phyloP scores from a whole-genome alignment of 2,888 invertebrate genomes.

The Allygus modestus region DNA sequence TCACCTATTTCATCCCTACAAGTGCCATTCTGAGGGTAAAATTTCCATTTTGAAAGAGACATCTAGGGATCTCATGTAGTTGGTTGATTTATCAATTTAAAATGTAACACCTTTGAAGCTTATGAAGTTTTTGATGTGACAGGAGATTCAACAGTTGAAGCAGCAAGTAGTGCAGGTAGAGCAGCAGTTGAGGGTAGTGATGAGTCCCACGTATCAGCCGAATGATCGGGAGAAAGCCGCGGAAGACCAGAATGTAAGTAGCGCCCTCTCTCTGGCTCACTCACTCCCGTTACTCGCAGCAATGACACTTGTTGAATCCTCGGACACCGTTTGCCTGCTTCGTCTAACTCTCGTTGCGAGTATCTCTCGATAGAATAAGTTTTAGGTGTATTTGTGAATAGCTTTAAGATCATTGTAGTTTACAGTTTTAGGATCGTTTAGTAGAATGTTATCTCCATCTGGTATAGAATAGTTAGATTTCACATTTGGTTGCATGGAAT shows the following conservation, averaged over 20 bases:
- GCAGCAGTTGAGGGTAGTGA: constrained; percentile 89
- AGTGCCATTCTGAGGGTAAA: no score
- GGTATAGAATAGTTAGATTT: no score
- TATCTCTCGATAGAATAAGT: neutral
- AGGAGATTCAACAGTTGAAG: constrained; percentile 90
- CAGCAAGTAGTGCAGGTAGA: constrained; percentile 92
- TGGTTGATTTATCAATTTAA: no score
- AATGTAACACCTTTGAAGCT: no score
- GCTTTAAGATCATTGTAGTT: no score
- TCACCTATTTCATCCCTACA: no score
- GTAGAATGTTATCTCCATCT: no score
- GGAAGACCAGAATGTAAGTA: constrained; percentile 92
- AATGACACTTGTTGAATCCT: constrained; percentile 63
- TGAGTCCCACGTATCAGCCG: constrained; percentile 90
- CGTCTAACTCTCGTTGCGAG: constrained; percentile 2
- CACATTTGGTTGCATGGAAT: no score
- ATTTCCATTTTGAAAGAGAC: no score
- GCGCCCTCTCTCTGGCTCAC: neutral
- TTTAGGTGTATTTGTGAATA: neutral
- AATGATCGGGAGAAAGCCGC: constrained; percentile 89
- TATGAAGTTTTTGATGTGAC: no score
- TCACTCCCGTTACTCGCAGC: constrained; percentile 13
- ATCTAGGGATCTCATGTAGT: no score
- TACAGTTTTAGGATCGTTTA: no score
- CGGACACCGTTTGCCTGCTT: constrained; percentile 20